Conservation (phyloP, 1,140 invertebrate genomes). For the Leptinotarsa undecemlineata region DNA sequence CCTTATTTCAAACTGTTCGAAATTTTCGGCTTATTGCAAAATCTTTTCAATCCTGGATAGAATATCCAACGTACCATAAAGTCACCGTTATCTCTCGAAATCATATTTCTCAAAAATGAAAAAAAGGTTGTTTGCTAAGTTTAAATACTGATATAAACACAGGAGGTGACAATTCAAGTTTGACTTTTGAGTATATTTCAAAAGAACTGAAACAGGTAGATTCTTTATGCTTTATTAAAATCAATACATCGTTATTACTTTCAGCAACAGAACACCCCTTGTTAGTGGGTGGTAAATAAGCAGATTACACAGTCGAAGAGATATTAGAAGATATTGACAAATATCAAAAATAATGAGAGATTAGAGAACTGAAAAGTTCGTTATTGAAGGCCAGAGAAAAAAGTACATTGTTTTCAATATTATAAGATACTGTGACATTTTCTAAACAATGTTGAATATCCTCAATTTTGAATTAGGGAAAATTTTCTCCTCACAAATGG, state of each 20-base stretch:
- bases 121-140: neutral
- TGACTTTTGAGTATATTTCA: neutral
- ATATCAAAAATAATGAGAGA: too few relatives aligned
- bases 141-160: neutral
- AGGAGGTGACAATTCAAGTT: neutral
- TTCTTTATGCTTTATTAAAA: neutral
- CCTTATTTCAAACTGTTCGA: too few relatives aligned
- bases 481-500: too few relatives aligned
- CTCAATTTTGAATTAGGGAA: too few relatives aligned
- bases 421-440: too few relatives aligned
- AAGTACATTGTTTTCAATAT: too few relatives aligned
- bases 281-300: slow-evolving; percentile 3
- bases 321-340: too few relatives aligned
- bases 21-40: neutral
- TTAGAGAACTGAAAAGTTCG: too few relatives aligned
- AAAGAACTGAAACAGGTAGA: neutral
- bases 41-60: neutral
- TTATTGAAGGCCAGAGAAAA: too few relatives aligned
- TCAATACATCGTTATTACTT: neutral
- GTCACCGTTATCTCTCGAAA: neutral
- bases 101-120: neutral
- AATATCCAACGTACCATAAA: neutral
- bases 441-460: too few relatives aligned
- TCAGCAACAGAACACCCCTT: neutral
- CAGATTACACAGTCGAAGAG: neutral